These are phyloP conservation scores for Masticophis lateralis DNA, from an alignment of 2,797 vertebrate genomes.

Conservation along the genomic window DNA sequence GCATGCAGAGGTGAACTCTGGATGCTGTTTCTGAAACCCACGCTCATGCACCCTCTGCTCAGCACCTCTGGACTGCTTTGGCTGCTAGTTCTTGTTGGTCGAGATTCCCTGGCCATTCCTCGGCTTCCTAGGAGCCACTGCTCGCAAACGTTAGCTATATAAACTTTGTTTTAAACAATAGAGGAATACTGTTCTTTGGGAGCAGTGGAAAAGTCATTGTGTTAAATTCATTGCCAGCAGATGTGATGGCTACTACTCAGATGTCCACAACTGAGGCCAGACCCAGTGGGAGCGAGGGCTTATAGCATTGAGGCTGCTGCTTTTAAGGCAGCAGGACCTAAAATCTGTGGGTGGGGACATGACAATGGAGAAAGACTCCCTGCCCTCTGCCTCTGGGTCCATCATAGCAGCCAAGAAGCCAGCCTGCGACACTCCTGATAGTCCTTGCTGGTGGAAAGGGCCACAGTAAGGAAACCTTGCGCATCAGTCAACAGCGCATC, in stretches of 20 bases:
- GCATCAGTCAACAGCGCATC: background rate
- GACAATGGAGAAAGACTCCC: background rate
- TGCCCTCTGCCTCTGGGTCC: background rate
- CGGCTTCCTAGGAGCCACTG: background rate
- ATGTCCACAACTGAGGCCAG: background rate
- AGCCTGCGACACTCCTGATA: background rate
- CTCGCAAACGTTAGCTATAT: background rate
- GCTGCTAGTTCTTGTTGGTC: no score
- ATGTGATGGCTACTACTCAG: background rate
- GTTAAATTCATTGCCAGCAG: background rate
- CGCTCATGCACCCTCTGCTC: background rate
- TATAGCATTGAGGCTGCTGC: background rate
- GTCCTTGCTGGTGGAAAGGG: background rate
- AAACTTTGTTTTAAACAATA: background rate
- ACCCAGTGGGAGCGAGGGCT: background rate
- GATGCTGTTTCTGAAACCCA: constrained; percentile 29
- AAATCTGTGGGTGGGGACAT: background rate
- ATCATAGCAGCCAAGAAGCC: background rate
- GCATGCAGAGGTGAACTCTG: background rate
- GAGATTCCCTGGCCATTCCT: background rate
- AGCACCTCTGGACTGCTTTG: background rate
- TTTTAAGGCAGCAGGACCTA: background rate
- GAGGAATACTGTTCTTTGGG: background rate
- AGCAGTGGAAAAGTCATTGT: background rate
- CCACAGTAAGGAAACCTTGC: no score